phyloP scores from a whole-genome alignment of 2,888 invertebrate species.

The Rotaria macrura region DNA sequence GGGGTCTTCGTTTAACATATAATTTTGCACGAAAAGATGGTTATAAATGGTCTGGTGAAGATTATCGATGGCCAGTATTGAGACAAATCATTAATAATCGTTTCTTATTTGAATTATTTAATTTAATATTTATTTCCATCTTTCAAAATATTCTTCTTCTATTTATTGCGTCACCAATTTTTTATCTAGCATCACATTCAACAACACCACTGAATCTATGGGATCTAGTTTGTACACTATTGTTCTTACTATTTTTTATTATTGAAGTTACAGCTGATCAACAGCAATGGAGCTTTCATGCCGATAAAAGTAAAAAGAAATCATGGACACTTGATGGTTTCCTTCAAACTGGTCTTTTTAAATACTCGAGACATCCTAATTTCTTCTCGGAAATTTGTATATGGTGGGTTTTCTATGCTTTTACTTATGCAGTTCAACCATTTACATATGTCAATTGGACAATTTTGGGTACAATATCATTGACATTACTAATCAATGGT shows the following conservation, averaged over 20 bases:
- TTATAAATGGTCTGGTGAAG: slow-evolving; percentile 29
- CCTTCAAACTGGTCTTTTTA: slow-evolving; percentile 27
- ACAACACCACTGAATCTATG: not conserved
- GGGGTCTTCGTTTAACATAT: slow-evolving; percentile 26
- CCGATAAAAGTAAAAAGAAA: not conserved
- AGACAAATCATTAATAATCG: slow-evolving; percentile 27
- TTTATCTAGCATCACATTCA: not conserved
- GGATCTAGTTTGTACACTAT: not conserved
- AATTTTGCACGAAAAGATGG: slow-evolving; percentile 32
- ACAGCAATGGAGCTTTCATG: slow-evolving; percentile 32
- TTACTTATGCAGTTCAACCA: slow-evolving; percentile 22
- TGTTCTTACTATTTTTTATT: not conserved
- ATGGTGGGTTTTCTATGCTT: slow-evolving; percentile 31
- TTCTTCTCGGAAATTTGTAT: slow-evolving; percentile 25
- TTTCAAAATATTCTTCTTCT: slow-evolving; percentile 30
- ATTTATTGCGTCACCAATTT: slow-evolving; percentile 24
- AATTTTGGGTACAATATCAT: not conserved
- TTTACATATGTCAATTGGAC: slow-evolving; percentile 26
- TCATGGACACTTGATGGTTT: slow-evolving; percentile 24
- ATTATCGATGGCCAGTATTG: slow-evolving; percentile 30
- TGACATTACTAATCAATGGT: slow-evolving; percentile 25
- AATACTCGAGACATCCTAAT: slow-evolving; percentile 32
- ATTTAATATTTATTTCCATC: slow-evolving; percentile 27
- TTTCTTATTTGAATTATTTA: slow-evolving; percentile 27
- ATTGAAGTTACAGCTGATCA: slow-evolving; percentile 27